phyloP scores from a whole-genome alignment of 2,888 invertebrate genomes.

The Maniola hyperantus region DNA sequence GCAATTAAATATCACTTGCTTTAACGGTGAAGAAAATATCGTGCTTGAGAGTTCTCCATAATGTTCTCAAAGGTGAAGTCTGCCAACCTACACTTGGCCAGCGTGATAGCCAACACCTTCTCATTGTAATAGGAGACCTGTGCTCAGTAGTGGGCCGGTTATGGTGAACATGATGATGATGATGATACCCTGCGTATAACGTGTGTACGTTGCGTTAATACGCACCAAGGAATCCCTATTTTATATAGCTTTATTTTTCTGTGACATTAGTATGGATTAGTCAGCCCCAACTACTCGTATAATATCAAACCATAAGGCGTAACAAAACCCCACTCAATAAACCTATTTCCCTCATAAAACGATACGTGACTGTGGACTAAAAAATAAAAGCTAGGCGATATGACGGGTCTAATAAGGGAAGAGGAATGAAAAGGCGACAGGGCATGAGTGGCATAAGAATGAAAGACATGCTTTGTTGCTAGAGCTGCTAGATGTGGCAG shows the following conservation, averaged over 20 bases:
- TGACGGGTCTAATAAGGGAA: conserved; percentile 50
- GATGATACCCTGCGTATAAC: too few relatives aligned
- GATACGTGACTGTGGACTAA: conserved; percentile 43
- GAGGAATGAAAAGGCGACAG: conserved; percentile 44
- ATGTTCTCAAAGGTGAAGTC: too few relatives aligned
- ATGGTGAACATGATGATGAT: too few relatives aligned
- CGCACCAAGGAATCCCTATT: too few relatives aligned
- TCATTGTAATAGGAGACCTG: background rate
- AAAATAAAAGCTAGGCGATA: conserved; percentile 49
- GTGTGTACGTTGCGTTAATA: too few relatives aligned
- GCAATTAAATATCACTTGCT: too few relatives aligned
- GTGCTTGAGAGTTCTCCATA: too few relatives aligned
- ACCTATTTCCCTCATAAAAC: conserved; percentile 37
- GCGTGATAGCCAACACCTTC: background rate
- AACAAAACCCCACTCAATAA: conserved; percentile 39
- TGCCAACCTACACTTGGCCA: background rate
- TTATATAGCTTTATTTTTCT: background rate
- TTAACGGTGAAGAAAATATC: too few relatives aligned
- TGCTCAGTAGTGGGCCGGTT: too few relatives aligned
- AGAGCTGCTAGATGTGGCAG: conserved; percentile 30
- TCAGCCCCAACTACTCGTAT: conserved; percentile 8
- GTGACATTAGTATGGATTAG: conserved; percentile 27
- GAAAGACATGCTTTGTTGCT: conserved; percentile 33
- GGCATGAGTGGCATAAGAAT: conserved; percentile 54
- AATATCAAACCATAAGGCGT: conserved; percentile 37